These are phyloP conservation scores for Pachyrhynchus sulphureomaculatus DNA, from an alignment of 1,140 invertebrate genomes.

Conservation along the genomic window DNA sequence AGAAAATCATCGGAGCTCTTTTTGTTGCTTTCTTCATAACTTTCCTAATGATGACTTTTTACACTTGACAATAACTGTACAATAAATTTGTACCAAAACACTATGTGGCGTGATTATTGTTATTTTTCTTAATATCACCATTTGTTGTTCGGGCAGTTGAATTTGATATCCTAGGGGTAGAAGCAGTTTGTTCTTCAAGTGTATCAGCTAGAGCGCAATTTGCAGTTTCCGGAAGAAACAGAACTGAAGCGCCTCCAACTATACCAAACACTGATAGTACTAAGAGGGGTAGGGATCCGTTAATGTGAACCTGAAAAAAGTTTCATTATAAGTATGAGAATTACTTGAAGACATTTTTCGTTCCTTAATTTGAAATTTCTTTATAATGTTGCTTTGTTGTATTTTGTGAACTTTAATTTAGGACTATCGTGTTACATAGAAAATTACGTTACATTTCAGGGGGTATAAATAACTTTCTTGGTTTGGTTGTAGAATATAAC, in stretches of 20 bases:
- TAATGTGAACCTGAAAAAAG: slow-evolving; percentile 43
- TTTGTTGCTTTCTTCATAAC: too few relatives aligned
- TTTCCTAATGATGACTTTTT: too few relatives aligned
- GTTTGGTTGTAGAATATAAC: too few relatives aligned
- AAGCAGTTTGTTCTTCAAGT: slow-evolving; percentile 38
- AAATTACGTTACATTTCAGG: too few relatives aligned
- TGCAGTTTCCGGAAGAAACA: slow-evolving; percentile 62
- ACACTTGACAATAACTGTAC: too few relatives aligned
- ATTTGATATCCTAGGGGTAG: slow-evolving; percentile 12
- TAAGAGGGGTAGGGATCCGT: slow-evolving; percentile 60
- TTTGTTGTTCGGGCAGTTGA: not conserved
- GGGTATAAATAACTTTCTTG: too few relatives aligned
- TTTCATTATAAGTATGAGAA: not conserved
- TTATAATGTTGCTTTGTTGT: too few relatives aligned
- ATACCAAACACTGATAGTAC: slow-evolving; percentile 63
- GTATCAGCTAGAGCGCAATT: slow-evolving; percentile 45
- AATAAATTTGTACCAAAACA: too few relatives aligned
- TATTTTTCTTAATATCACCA: slow-evolving; percentile 29
- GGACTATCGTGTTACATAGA: too few relatives aligned
- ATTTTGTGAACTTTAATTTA: too few relatives aligned
- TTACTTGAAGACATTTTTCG: not conserved
- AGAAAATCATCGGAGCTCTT: too few relatives aligned
- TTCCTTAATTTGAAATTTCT: too few relatives aligned
- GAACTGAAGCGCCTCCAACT: slow-evolving; percentile 61
- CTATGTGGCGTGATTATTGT: slow-evolving; percentile 35